Evolutionary conservation across 2,888 invertebrate species (phyloP).

Genomic region (Eilema depressum): DNA sequence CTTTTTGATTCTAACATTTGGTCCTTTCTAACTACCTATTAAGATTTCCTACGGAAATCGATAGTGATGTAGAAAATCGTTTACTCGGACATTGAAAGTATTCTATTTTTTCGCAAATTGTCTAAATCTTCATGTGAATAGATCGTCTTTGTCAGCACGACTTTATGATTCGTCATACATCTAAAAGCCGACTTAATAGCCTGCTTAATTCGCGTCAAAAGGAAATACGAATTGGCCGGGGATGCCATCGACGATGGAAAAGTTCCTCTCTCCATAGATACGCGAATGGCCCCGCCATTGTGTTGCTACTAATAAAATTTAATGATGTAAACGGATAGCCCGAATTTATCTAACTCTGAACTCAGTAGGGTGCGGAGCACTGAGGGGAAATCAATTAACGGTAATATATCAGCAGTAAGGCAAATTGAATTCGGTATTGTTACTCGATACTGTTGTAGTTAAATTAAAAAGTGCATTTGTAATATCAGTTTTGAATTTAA

Average conservation of each 20-base stretch:
- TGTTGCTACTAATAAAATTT: conserved; percentile 85
- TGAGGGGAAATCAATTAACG: conserved; percentile 82
- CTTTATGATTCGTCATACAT: conserved; percentile 84
- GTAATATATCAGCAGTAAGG: conserved; percentile 74
- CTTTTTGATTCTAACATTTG: background rate
- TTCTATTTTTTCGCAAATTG: conserved; percentile 66
- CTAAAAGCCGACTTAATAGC: conserved; percentile 82
- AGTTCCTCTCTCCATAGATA: conserved; percentile 74
- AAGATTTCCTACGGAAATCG: conserved; percentile 50
- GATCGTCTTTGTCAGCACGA: conserved; percentile 68
- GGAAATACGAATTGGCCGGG: conserved; percentile 82
- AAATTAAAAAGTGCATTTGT: conserved; percentile 33
- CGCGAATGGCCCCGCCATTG: conserved; percentile 74
- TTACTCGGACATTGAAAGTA: conserved; percentile 52
- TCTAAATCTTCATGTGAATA: conserved; percentile 69
- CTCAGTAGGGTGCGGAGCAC: conserved; percentile 67
- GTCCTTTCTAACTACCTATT: background rate
- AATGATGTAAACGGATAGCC: conserved; percentile 87
- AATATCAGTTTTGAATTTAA: conserved; percentile 6
- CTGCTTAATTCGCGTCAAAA: conserved; percentile 84
- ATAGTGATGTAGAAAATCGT: conserved; percentile 45
- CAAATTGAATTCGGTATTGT: conserved; percentile 69
- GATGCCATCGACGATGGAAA: conserved; percentile 73
- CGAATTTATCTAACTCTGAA: conserved; percentile 81
- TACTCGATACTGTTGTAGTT: conserved; percentile 69